These are phyloP conservation scores for Polyodon spathula DNA, from an alignment of 2,113 vertebrate species.

Conservation along the genomic window DNA sequence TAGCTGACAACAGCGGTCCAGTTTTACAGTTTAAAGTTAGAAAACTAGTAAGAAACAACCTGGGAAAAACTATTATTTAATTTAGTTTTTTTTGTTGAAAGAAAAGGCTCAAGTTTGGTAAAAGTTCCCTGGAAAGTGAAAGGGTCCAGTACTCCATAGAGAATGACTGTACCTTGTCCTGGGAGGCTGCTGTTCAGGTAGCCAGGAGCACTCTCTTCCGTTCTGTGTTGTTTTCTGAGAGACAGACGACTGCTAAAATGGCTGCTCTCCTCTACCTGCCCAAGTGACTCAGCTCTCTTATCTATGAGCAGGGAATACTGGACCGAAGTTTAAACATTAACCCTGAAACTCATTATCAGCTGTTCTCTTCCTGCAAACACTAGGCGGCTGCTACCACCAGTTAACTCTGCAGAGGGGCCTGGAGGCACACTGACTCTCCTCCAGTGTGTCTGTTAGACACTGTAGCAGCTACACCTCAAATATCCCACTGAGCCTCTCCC, in stretches of 20 bases:
- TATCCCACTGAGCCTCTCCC: no score
- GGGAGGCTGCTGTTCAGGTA: not conserved
- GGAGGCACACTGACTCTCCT: not conserved
- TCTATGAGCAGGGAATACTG: not conserved
- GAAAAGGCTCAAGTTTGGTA: not conserved
- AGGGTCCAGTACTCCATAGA: not conserved
- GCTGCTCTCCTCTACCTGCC: slow-evolving; percentile 3
- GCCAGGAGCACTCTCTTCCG: not conserved
- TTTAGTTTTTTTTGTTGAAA: no score
- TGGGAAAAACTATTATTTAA: no score
- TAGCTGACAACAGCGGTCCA: no score
- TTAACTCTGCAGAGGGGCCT: not conserved
- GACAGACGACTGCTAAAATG: slow-evolving; percentile 2
- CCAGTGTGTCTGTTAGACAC: no score
- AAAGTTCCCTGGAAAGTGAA: not conserved
- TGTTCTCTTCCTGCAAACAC: not conserved
- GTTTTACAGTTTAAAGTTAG: no score
- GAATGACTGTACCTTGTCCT: slow-evolving; percentile 8
- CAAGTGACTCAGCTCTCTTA: slow-evolving; percentile 6
- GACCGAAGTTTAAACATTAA: slow-evolving; percentile 10
- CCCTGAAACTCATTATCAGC: not conserved
- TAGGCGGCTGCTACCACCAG: not conserved
- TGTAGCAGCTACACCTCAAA: no score
- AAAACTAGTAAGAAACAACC: no score
- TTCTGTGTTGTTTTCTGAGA: not conserved